These are phyloP conservation scores for Lates japonicus DNA, from an alignment of 2,797 vertebrate genomes.

Conservation along the genomic window DNA sequence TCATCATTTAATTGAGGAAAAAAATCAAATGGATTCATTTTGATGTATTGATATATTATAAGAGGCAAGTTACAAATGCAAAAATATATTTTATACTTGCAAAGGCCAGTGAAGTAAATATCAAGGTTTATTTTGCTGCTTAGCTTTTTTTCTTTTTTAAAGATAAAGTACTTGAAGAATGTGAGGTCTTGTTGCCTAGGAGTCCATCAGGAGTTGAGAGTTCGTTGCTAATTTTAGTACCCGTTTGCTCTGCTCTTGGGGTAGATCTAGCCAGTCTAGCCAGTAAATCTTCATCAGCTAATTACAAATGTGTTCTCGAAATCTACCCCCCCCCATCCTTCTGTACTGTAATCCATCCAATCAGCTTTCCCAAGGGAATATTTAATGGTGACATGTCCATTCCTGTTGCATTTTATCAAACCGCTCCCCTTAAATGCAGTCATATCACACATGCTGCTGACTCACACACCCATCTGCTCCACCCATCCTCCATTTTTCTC, in stretches of 20 bases:
- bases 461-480: constrained; percentile 60
- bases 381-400: constrained; percentile 51
- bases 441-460: constrained; percentile 68
- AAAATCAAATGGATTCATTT: background rate
- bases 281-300: constrained; percentile 68
- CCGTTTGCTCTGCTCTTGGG: constrained; percentile 50
- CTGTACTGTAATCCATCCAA: constrained; percentile 56
- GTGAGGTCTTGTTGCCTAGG: constrained; percentile 36
- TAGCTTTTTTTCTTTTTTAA: background rate
- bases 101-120: background rate
- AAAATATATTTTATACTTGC: constrained; percentile 1
- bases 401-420: constrained; percentile 48
- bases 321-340: constrained; percentile 27
- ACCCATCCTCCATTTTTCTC: constrained; percentile 73
- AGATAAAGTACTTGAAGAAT: constrained; percentile 28
- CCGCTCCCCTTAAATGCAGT: constrained; percentile 45
- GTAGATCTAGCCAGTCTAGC: constrained; percentile 41
- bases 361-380: constrained; percentile 42
- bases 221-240: constrained; percentile 54
- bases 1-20: background rate
- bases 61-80: background rate
- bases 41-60: background rate
- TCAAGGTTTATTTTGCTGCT: constrained; percentile 9
- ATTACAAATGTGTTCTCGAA: constrained; percentile 69
- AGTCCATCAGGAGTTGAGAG: constrained; percentile 35